Evolutionary conservation across 2,888 invertebrate genomes (phyloP).

Genomic region (Apantesis nais): DNA sequence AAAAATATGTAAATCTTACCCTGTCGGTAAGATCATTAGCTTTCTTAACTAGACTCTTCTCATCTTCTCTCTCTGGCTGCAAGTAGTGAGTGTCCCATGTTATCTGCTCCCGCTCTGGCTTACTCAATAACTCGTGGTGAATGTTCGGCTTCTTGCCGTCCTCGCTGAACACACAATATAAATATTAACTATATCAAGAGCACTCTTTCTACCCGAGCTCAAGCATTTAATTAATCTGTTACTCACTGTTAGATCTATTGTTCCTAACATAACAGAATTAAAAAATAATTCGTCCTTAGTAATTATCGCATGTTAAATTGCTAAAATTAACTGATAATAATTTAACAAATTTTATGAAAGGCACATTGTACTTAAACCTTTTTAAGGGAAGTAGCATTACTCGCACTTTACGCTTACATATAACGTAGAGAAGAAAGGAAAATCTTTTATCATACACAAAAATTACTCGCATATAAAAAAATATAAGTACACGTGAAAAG

Average conservation of each 20-base stretch:
- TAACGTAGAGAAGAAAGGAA: too few relatives aligned
- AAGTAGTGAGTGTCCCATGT: constrained; percentile 78
- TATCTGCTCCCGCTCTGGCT: constrained; percentile 76
- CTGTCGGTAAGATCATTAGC: constrained; percentile 80
- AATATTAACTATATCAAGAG: not conserved
- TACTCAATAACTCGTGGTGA: constrained; percentile 68
- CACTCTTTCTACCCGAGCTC: not conserved
- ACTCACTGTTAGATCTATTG: not conserved
- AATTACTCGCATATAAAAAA: too few relatives aligned
- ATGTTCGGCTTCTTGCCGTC: constrained; percentile 65
- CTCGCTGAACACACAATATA: constrained; percentile 43
- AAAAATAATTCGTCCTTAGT: too few relatives aligned
- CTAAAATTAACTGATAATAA: not conserved
- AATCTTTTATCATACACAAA: too few relatives aligned
- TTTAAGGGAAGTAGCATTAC: not conserved
- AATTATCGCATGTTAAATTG: not conserved
- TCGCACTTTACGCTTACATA: not conserved
- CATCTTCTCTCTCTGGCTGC: constrained; percentile 78
- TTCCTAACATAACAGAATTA: too few relatives aligned
- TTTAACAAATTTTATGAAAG: too few relatives aligned
- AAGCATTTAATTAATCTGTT: not conserved
- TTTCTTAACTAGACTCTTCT: constrained; percentile 77
- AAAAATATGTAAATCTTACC: constrained; percentile 55
- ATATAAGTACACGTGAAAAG: too few relatives aligned
- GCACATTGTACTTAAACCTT: too few relatives aligned